Conservation (phyloP, 1,140 invertebrate species). For the Orussus abietinus region DNA sequence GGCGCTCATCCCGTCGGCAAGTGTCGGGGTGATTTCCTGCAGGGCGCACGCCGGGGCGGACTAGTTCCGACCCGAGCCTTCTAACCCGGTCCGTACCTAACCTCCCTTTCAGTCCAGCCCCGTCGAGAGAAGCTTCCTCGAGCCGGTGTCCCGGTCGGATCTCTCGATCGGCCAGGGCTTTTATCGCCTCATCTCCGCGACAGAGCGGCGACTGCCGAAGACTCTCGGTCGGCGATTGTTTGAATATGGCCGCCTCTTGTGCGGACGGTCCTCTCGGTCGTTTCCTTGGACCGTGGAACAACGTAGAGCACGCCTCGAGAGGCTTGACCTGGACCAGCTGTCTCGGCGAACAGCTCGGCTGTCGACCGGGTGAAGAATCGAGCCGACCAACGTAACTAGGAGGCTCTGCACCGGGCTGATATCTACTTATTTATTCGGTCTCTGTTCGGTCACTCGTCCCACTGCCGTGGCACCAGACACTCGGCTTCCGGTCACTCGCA, state of each 20-base stretch:
- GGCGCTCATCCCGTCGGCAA: conserved; percentile 61
- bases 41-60: too few species aligned
- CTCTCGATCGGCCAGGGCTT: too few species aligned
- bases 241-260: conserved; percentile 8
- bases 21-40: background rate
- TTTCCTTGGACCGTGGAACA: background rate
- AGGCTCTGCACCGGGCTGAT: background rate
- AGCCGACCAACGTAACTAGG: background rate
- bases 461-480: background rate
- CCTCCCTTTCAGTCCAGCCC: too few species aligned
- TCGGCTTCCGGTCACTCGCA: conserved; percentile 1
- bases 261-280: background rate
- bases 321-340: too few species aligned
- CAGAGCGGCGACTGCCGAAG: too few species aligned
- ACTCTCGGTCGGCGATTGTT: conserved; percentile 6
- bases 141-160: too few species aligned
- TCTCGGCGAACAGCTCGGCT: background rate
- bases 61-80: too few species aligned
- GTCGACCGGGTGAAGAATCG: background rate
- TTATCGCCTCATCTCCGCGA: conserved; percentile 1
- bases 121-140: too few species aligned
- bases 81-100: too few species aligned
- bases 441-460: background rate
- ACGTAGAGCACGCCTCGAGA: background rate
- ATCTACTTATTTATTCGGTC: conserved; percentile 1